Base-by-base conservation (phyloP, 2,797 vertebrate species). In the Staurois parvus region DNA sequence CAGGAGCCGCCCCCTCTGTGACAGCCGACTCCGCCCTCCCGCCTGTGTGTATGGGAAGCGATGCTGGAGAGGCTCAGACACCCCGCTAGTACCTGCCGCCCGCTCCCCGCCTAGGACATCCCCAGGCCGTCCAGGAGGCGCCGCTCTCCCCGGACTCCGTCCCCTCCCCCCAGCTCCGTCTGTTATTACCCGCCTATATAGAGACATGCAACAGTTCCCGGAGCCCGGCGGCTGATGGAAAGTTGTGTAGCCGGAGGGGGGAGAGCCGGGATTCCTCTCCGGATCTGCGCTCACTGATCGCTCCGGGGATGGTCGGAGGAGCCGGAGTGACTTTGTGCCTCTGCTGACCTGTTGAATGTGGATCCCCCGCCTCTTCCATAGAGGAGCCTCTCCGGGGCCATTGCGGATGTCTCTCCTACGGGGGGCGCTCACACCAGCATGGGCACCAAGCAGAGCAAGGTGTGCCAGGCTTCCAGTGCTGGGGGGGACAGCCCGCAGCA, bases 371-470 rank as follows among this genome's bases (percentile, higher is more conserved):
- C 19, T 17, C 42, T 29, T 64, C 12, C 69, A 29, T 21, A 72
- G 34, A n/a, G n/a, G n/a, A n/a, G n/a, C 70, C 62, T 62, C 66
- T 62, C 73, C 28, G 12, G 70, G 28, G 75, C 56, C 37, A 15
- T 75, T 75, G 75, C 84, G 79, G 34, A 84, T 81, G 72, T 76
- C 76, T 84, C 37, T 48, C 30, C 73, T 30, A 34, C 73, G 37
- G 26, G 64, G 37, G 67, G 45, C 10, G 40, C 11, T 72, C 29
- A 5, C 88, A 56, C 87, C 88, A 56, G 84, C 88, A 98, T 99
- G 98, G 97, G 97, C 83, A 96, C 96, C 82, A 97, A 97, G 90
- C 96, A 96, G 91, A 93, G 94, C 90, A 99, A 99, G 92, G 93
- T 93, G 80, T 94, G 95, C 90, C 95, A 95, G 86, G 87, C 90